These are phyloP conservation scores for Spisula subtruncata DNA, from an alignment of 2,888 invertebrate species.

Conservation along the genomic window DNA sequence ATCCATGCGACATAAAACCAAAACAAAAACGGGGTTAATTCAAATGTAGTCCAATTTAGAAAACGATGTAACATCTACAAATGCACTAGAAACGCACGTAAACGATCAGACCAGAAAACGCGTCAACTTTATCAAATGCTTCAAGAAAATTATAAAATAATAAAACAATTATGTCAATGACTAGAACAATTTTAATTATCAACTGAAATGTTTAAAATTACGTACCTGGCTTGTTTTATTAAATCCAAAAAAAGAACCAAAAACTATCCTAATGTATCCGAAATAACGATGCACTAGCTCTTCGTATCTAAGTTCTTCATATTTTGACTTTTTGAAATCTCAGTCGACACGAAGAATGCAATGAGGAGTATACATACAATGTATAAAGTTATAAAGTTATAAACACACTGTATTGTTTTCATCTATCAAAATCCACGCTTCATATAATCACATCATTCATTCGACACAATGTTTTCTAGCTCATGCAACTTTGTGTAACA, in stretches of 20 bases:
- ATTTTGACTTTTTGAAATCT: background rate
- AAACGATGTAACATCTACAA: background rate
- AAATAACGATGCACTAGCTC: background rate
- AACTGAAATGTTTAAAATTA: background rate
- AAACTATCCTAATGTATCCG: background rate
- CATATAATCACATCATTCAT: background rate
- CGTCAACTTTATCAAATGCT: background rate
- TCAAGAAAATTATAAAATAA: background rate
- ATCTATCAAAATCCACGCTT: slow-evolving; percentile 18
- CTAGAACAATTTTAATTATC: background rate
- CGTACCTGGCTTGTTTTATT: background rate
- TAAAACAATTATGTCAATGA: background rate
- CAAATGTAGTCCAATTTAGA: background rate
- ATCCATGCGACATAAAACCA: background rate
- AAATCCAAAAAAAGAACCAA: background rate
- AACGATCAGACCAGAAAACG: background rate
- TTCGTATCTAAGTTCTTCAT: background rate
- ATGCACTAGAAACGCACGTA: background rate
- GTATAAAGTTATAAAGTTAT: too few species aligned
- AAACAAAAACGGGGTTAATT: background rate
- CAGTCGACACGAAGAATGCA: background rate
- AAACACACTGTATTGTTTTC: background rate
- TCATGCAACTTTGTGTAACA: slow-evolving; percentile 13
- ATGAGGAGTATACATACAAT: background rate
- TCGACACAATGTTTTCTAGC: background rate